Percentiles rank a stretch among this genome's conserved stretches.
phyloP scores from a whole-genome alignment of 2,888 invertebrate species.

The Fragum sueziense region DNA sequence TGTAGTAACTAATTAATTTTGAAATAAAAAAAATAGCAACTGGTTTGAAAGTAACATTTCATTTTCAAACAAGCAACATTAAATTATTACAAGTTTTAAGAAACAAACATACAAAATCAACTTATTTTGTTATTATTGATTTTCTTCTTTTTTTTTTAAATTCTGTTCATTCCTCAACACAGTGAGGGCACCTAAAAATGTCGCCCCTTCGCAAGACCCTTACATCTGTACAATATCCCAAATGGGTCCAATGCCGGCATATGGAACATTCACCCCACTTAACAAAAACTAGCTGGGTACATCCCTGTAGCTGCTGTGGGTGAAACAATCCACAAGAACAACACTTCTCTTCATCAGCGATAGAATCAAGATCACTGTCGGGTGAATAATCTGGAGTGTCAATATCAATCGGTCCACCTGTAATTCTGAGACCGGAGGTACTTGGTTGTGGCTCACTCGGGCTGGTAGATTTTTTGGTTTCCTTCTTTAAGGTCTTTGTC shows the following conservation, averaged over 20 bases:
- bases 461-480: too few relatives aligned
- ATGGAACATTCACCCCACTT: conserved; percentile 16
- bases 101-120: too few relatives aligned
- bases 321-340: conserved; percentile 4
- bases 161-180: conserved; percentile 6
- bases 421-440: not conserved
- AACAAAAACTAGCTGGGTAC: not conserved
- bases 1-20: too few relatives aligned
- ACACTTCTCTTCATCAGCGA: not conserved
- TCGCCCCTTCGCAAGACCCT: conserved; percentile 15
- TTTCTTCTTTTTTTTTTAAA: too few relatives aligned
- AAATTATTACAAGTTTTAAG: too few relatives aligned
- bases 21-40: too few relatives aligned
- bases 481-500: not conserved
- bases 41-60: too few relatives aligned
- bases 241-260: too few relatives aligned
- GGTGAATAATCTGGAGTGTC: not conserved
- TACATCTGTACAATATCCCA: conserved; percentile 12
- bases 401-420: not conserved
- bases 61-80: too few relatives aligned
- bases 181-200: conserved; percentile 30
- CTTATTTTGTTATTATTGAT: too few relatives aligned
- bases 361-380: not conserved
- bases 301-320: conserved; percentile 11
- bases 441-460: too few relatives aligned